Evolutionary conservation across 1,140 invertebrate genomes (phyloP).

Genomic region (Drosophila obscura): DNA sequence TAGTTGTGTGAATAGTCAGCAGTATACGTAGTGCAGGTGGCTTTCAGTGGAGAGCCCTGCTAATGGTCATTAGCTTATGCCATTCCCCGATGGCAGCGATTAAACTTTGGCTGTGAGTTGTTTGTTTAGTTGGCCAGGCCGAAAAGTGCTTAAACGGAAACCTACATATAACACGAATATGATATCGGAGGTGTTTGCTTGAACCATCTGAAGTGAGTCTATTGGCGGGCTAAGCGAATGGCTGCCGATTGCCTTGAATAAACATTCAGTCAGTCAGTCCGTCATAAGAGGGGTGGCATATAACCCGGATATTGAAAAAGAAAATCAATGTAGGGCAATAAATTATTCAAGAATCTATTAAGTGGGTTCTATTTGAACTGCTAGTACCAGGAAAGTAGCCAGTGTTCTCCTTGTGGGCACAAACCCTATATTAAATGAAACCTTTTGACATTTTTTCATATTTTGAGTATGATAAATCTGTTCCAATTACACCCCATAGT

Average conservation of each 20-base stretch:
- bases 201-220: slow-evolving; percentile 6
- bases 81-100: slow-evolving; percentile 21
- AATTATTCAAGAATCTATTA: no score
- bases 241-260: slow-evolving; percentile 22
- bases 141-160: slow-evolving; percentile 24
- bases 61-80: slow-evolving; percentile 35
- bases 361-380: not conserved
- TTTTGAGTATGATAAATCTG: no score
- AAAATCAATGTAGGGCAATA: no score
- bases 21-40: not conserved
- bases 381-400: no score
- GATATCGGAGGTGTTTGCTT: slow-evolving; percentile 19
- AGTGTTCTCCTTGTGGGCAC: no score
- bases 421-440: no score
- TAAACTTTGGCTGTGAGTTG: slow-evolving; percentile 43
- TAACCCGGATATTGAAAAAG: no score
- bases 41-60: slow-evolving; percentile 7
- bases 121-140: slow-evolving; percentile 33
- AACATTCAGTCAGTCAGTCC: slow-evolving; percentile 20
- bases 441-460: no score
- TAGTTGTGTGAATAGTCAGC: slow-evolving; percentile 5
- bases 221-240: slow-evolving; percentile 15
- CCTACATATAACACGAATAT: slow-evolving; percentile 3
- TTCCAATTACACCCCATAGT: no score
- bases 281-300: not conserved